Evolutionary conservation across 1,140 invertebrate species (phyloP), one percentile per base, ranked within the genome.

Genomic region (Harpegnathos saltator): DNA sequence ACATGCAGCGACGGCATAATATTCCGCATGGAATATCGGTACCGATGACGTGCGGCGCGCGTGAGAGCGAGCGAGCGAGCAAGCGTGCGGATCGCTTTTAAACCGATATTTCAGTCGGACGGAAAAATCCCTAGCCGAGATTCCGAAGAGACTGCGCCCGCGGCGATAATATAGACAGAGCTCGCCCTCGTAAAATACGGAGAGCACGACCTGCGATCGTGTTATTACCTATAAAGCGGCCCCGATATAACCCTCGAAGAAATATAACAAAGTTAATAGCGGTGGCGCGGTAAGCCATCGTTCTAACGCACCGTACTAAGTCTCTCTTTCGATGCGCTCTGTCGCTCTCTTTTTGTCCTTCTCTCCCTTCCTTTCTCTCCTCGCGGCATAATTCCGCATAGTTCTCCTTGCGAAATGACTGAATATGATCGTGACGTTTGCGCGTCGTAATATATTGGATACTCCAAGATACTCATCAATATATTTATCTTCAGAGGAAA

Each of bases 231-330:
- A 84, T 84, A 80, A 84, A 83, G 22, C 50, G 44, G 15, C 22
- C 26, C 26, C 52, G 82, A 44, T 68, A 78, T 68, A 52, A n/a
- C n/a, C 26, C 65, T 29, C n/a, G 19, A 66, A 83, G 58, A 83
- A 83, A 83, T 69, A 68, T 84, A 82, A 71, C 38, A 71, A 84
- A 66, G 73, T 84, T 84, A 84, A 82, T 68, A 22, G 38, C 38
- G 52, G 11, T 17, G 26, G 4, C 58, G 17, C 4, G 38, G 12
- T 75, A 63, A 61, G n/a, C 73, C 26, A 11, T 14, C 44, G 29
- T 65, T 77, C 44, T 65, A 77, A 77, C 48, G 48, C 62, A 15
- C 19, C 48, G 29, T 54, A 66, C 50, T 3, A 44, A n/a, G 33
- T 71, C 65, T 71, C 66, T 71, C 24, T 63, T 38, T 17, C 22